Base-by-base conservation (phyloP, 2,113 vertebrate species). In the Melospiza melodia region DNA sequence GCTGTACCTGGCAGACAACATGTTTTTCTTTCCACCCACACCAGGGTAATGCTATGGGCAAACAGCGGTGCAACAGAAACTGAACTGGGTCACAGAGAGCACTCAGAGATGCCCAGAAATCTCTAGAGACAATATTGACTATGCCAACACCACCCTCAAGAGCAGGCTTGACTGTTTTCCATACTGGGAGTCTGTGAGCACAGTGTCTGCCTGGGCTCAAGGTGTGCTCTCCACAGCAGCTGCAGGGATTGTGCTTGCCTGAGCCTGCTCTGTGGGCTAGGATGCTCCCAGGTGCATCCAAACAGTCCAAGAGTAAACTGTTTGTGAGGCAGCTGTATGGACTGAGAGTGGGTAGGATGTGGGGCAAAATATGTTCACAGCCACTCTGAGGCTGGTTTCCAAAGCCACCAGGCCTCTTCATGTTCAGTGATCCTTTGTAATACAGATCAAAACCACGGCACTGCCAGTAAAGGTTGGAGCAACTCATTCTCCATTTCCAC, bases 241-340 rank as follows among this genome's bases (percentile, higher is more conserved):
- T 94, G 94, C 80, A 41, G 79, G 82, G 75, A 90, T 44, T 27
- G 15, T 10, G 6, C 90, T 73, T 96, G 94, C 80, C 89, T 57
- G 43, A 75, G 91, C 94, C 90, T 96, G 94, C 84, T 90, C 24
- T 7, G 1, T 21, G 57, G 91, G 55, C 57, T 89, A 51, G 65
- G 86, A 81, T 93, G 94, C 83, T 94, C 68, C 95, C 94, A 96
- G 91, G 68, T 92, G 89, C 89, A 72, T 74, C 46, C 91, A 84
- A 57, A 78, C 68, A 72, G 57, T 52, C 83, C 76, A 78, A 39
- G 72, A 76, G 79, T 48, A 89, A 92, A 48, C 57, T 71, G 4
- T 84, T 86, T 93, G 65, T 1, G 4, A 93, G 79, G 61, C 91
- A 95, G 79, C 90, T 96, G 65, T 75, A 82, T 35, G 57, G 93